These are phyloP conservation scores for Lepidonotus clava DNA, from an alignment of 2,888 invertebrate species.

Conservation along the genomic window DNA sequence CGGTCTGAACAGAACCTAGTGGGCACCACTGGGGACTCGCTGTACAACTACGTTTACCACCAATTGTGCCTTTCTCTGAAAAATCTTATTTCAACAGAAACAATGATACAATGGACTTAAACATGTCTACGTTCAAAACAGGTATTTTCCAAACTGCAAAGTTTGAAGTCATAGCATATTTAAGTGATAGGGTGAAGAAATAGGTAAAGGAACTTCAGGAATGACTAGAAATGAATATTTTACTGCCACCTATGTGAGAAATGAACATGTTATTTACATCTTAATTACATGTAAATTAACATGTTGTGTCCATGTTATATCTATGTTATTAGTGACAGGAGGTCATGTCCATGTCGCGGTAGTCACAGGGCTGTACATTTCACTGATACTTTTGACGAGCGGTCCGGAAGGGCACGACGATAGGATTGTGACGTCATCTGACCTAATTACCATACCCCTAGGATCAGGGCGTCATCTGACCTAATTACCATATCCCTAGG, in stretches of 20 bases:
- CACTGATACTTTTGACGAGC: not conserved
- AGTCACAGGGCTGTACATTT: slow-evolving; percentile 23
- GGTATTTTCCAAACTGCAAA: no score
- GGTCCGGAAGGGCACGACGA: not conserved
- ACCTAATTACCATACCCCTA: not conserved
- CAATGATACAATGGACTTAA: no score
- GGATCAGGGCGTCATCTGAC: not conserved
- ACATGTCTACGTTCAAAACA: no score
- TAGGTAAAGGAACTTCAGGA: no score
- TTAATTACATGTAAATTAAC: no score
- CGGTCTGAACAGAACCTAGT: no score
- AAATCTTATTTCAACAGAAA: no score
- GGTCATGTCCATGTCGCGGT: not conserved
- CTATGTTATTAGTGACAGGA: not conserved
- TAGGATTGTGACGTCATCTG: slow-evolving; percentile 9
- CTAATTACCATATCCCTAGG: not conserved
- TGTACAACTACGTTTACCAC: no score
- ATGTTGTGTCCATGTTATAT: not conserved
- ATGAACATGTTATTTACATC: not conserved
- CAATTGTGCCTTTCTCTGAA: no score
- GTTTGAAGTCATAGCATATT: no score
- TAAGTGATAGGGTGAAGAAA: no score
- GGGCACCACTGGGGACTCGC: no score
- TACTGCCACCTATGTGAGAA: not conserved
- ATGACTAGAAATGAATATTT: not conserved